Base-by-base conservation (phyloP, 2,888 invertebrate species). In the Stegophylla sp. region DNA sequence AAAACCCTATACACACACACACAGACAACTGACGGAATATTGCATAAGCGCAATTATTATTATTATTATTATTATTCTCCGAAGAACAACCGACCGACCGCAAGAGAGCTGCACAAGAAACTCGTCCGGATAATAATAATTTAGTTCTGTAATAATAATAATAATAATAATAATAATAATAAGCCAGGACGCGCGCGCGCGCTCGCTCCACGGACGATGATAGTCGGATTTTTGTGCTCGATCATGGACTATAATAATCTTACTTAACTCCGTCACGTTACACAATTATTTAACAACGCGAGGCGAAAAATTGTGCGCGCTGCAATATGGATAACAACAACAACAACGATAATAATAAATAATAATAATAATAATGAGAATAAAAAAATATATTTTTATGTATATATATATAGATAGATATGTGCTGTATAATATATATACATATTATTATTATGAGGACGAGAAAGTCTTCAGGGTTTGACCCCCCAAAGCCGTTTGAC, bases 181-280 rank as follows among this genome's bases (percentile, higher is more conserved):
- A 66, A 76, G 53, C 43, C n/a, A 12, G 20, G 45, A 23, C 26
- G 5, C 23, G 34, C 13, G 23, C 23, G 51, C n/a, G n/a, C n/a
- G n/a, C n/a, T n/a, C n/a, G n/a, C n/a, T n/a, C n/a, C n/a, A 17
- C 28, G 34, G 63, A 74, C 53, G n/a, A n/a, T 28, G 48, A 20
- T 23, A 20, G 59, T 75, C 51, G n/a, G 51, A 53, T 15, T 61
- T 63, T 79, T 71, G 23, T 79, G 79, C 79, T 61, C 71, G 12
- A 79, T 79, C 79, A 79, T 34, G 51, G 61, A 28, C 26, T 41
- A 26, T 79, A 79, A 79, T 71, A 71, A 63, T 79, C 79, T 77
- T 77, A 77, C 59, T 77, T 77, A 77, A 69, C 77, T 64, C 75
- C 34, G 69, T 28, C 28, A 9, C 61, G 69, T 79, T 79, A 61